Conservation (phyloP, 2,888 invertebrate genomes). For the Linyphia triangularis region DNA sequence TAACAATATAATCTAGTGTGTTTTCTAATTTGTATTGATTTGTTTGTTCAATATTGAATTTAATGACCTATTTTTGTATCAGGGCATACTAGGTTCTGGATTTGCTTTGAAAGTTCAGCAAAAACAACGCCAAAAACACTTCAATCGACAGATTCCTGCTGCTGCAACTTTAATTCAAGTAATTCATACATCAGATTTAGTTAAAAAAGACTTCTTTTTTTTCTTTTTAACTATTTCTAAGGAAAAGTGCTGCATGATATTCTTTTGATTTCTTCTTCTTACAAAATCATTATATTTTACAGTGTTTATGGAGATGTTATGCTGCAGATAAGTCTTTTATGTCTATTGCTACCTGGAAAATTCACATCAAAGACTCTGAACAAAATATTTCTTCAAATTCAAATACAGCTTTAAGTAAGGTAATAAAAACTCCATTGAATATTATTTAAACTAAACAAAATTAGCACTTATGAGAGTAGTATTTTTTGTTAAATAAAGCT, state of each 20-base stretch:
- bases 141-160: constrained; percentile 93
- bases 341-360: constrained; percentile 96
- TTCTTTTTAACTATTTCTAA: not conserved
- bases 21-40: not conserved
- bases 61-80: constrained; percentile 10
- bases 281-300: constrained; percentile 79
- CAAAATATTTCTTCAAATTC: constrained; percentile 76
- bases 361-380: constrained; percentile 82
- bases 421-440: constrained; percentile 78
- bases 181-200: constrained; percentile 5
- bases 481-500: no score
- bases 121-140: constrained; percentile 95
- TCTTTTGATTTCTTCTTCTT: not conserved
- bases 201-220: not conserved
- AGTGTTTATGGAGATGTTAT: constrained; percentile 95
- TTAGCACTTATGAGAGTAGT: not conserved
- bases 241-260: not conserved
- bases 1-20: no score
- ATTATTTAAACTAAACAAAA: not conserved
- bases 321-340: constrained; percentile 96
- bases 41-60: no score
- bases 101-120: constrained; percentile 96
- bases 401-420: constrained; percentile 83
- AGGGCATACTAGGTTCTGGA: constrained; percentile 94
- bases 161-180: constrained; percentile 92